Evolutionary conservation across 2,888 invertebrate genomes (phyloP), one percentile per base, ranked within the genome.

Genomic region (Meta bourneti): DNA sequence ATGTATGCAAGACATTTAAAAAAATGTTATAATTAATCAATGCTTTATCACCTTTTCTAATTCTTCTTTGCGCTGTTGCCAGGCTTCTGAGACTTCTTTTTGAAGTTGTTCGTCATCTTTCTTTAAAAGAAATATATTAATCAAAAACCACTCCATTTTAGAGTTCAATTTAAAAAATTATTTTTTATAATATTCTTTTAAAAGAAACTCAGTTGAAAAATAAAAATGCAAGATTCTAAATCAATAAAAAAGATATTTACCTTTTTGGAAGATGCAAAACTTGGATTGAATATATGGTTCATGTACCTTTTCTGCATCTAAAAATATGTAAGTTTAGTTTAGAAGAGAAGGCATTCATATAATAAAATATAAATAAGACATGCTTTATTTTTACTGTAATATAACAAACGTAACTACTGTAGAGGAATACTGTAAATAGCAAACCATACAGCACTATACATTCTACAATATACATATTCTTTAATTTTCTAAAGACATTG

Each of bases 291-390:
- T 61, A 86, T 20, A 49, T 91, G 87, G 20, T 87, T 82, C 78
- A 79, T 72, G 61, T 88, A 83, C 72, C 82, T 87, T 20, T 87
- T 91, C 61, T 91, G 91, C 71, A 91, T 91, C 91, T 91, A 70
- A 71, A 77, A 61, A 51, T 16, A 74, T 7, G 34, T 34, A 34
- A 34, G 34, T 2, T 34, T 34, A 34, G 34, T 34, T 34, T 34
- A 34, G 34, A 34, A 34, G n/a, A n/a, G n/a, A 34, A 34, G 34
- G 4, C 34, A 34, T 34, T 34, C 34, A 34, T 34, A 34, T 34
- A n/a, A n/a, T n/a, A 34, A 34, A 34, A 34, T 34, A 34, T 34
- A 34, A 34, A 34, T 34, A 4, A 34, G 34, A 34, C n/a, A n/a
- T 34, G 4, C 34, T 34, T 34, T 34, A 34, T 34, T 34, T 34